Conservation (phyloP, 1,140 invertebrate species). For the Diabrotica virgifera region DNA sequence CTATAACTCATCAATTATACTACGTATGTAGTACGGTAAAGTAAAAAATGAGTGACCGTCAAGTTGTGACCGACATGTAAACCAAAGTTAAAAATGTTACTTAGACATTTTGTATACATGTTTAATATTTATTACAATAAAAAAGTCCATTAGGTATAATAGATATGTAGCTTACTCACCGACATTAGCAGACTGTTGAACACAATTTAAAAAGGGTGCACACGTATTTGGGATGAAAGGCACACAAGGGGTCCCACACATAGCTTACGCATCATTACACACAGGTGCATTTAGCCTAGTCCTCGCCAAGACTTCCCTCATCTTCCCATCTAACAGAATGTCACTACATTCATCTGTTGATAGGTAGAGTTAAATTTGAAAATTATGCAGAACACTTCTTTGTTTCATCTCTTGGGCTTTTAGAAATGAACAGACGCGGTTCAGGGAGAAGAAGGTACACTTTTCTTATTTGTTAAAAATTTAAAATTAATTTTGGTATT, state of each 20-base stretch:
- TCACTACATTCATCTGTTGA: conserved; percentile 13
- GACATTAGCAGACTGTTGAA: not conserved
- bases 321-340: conserved; percentile 13
- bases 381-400: conserved; percentile 6
- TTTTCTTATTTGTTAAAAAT: too few species aligned
- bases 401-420: not conserved
- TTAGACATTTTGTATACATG: too few species aligned
- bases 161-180: not conserved
- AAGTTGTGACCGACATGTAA: too few species aligned
- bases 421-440: not conserved
- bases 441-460: not conserved
- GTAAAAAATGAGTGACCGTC: too few species aligned
- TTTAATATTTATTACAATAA: too few species aligned
- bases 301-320: not conserved
- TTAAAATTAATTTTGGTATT: too few species aligned
- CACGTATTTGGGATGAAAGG: conserved; percentile 19
- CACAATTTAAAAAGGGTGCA: conserved; percentile 3
- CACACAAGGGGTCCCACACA: conserved; percentile 21
- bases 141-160: not conserved
- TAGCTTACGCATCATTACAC: conserved; percentile 26
- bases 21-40: too few species aligned
- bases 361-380: conserved; percentile 8
- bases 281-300: conserved; percentile 17
- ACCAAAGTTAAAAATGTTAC: too few species aligned
- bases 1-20: too few species aligned